Conservation (phyloP, 2,113 vertebrate genomes). For the Hyperoodon ampullatus region DNA sequence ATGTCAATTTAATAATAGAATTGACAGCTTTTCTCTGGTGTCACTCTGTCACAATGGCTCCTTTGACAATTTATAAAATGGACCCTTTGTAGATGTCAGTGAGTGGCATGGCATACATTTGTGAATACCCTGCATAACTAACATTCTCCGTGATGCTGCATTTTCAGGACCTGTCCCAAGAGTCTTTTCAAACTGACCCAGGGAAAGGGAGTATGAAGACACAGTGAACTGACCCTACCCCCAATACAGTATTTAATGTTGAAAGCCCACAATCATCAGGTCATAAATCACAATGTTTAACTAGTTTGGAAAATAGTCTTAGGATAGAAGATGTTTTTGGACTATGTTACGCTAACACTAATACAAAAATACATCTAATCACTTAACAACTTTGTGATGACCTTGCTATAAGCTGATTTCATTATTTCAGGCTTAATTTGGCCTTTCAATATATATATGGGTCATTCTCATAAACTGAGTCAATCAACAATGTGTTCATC, state of each 20-base stretch:
- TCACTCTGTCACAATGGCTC: slow-evolving; percentile 92
- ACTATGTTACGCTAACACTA: background rate
- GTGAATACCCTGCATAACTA: slow-evolving; percentile 95
- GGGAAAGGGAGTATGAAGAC: slow-evolving; percentile 58
- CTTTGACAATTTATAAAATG: slow-evolving; percentile 97
- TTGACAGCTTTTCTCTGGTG: slow-evolving; percentile 91
- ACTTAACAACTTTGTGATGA: slow-evolving; percentile 33
- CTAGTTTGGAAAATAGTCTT: background rate
- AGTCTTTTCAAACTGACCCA: slow-evolving; percentile 86
- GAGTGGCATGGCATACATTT: slow-evolving; percentile 95
- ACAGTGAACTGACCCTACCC: slow-evolving; percentile 46
- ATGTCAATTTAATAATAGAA: slow-evolving; percentile 96
- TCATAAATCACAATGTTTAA: slow-evolving; percentile 22
- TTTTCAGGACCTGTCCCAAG: slow-evolving; percentile 87
- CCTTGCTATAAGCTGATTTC: background rate
- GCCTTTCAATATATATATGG: background rate
- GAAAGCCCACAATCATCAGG: background rate
- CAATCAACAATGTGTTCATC: background rate
- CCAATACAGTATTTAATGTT: slow-evolving; percentile 66
- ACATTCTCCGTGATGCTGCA: slow-evolving; percentile 91
- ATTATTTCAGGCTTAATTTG: background rate
- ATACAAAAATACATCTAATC: background rate
- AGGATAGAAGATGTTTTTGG: slow-evolving; percentile 30
- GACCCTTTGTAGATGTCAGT: slow-evolving; percentile 91
- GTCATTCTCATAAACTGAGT: background rate